Evolutionary conservation across 2,888 invertebrate species (phyloP), one percentile per base, ranked within the genome.

Genomic region (Drosophila subquinaria): DNA sequence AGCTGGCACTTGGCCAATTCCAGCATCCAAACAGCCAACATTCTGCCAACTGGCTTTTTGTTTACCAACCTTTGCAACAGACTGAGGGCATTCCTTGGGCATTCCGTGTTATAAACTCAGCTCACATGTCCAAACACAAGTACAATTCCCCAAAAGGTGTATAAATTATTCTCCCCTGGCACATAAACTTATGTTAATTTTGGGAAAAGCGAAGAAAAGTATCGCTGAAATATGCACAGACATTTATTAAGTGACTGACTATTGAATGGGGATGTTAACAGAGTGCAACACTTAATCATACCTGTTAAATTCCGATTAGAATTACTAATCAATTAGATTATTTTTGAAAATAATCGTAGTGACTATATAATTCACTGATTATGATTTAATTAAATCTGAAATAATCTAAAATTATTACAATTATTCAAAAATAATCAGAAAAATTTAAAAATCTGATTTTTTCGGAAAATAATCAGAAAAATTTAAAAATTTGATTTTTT

Each of bases 1-100:
- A 67, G 59, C 83, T 84, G 83, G 83, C 83, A 43, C 47, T 59
- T 50, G 68, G 88, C 90, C 88, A 83, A 81, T 60, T 77, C 51
- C 62, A 74, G 68, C 72, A 69, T 64, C 64, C 67, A 42, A 42
- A 40, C 36, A 56, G 36, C 50, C 52, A 50, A 23, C 65, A 65
- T 59, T 36, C 52, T 50, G 79, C 66, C 67, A 79, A 62, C 52
- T 63, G 55, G 36, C 63, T 43, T 71, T 89, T 79, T 82, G 71
- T 82, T 89, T 88, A 88, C 83, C 69, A 76, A 82, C 65, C 64
- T 75, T 73, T 63, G 73, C 84, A 73, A 73, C 69, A 67, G 68
- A 53, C 69, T 68, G 53, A 33, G 68, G 65, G 60, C 81, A 81
- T 74, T 71, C 61, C 57, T 51, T 53, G 30, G 43, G 45, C 65